Evolutionary conservation across 2,888 invertebrate species (phyloP), one percentile per base, ranked within the genome.

Genomic region (Thyatira batis): DNA sequence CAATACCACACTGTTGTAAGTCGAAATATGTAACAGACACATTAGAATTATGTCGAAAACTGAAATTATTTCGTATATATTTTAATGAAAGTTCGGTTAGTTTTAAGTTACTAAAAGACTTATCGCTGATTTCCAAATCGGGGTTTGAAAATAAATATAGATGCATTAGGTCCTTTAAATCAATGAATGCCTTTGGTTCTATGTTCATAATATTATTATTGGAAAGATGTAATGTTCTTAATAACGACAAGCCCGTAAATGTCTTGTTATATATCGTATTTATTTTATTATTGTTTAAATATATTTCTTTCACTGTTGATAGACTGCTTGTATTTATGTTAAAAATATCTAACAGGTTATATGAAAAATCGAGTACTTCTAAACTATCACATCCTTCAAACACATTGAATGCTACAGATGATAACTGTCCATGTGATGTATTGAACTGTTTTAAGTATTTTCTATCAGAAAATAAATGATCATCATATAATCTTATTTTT

Each of bases 331-430:
- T 58, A 33, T 68, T 63, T 6, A 68, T 33, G 21, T 50, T 17
- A 54, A 70, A 68, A 5, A n/a, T 20, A 17, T 54, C 53, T 20
- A 70, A 50, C 21, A 63, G 53, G 23, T 70, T 70, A 48, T 65
- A 49, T 6, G 66, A 67, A 3, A 66, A 46, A 28, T 55, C 60
- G n/a, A 70, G 46, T 50, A 51, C 49, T 53, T 59, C 53, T 46
- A 67, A 39, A 9, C 54, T 57, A 2, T 58, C 63, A 25, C 60
- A 55, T 10, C 55, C 50, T 23, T 53, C 30, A 50, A 66, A 65
- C 2, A 60, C 51, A 49, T 63, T 61, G 50, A 56, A 61, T 33
- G 50, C 58, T 39, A 69, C 53, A 23, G 21, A 49, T 0, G 52
- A 17, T 50, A 69, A 54, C 39, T 64, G 57, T 17, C 69, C 60